Conservation (phyloP, 2,797 vertebrate genomes). For the Bovichtus diacanthus region DNA sequence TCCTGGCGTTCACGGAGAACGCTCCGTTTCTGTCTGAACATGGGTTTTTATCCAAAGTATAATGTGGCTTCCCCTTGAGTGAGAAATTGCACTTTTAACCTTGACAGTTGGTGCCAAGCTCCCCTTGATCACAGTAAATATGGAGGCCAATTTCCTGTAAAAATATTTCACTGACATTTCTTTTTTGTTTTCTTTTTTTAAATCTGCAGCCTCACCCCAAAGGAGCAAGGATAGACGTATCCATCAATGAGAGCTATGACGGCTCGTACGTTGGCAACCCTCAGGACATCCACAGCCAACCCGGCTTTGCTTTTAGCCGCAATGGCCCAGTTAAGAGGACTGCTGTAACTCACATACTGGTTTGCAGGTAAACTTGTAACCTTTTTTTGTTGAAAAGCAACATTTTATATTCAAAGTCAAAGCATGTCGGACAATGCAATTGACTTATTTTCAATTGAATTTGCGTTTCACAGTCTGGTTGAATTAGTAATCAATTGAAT, state of each 20-base stretch:
- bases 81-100: background rate
- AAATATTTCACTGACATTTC: background rate
- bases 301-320: conserved; percentile 98
- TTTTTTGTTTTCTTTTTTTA: too few species aligned
- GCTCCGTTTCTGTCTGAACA: background rate
- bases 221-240: conserved; percentile 99
- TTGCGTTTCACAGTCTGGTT: background rate
- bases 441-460: background rate
- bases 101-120: background rate
- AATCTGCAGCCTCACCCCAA: conserved; percentile 95
- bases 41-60: background rate
- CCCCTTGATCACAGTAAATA: background rate
- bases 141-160: background rate
- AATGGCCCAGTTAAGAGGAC: conserved; percentile 98
- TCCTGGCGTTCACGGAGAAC: too few species aligned
- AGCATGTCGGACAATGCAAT: background rate
- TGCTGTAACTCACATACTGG: conserved; percentile 95
- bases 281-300: conserved; percentile 99
- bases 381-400: background rate
- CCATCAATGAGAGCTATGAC: conserved; percentile 98
- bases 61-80: background rate
- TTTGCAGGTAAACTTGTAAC: conserved; percentile 89
- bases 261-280: conserved; percentile 99
- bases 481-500: conserved; percentile 12
- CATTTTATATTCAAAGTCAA: background rate